These are phyloP conservation scores for Pammene aurita DNA, from an alignment of 2,888 invertebrate species.

Conservation along the genomic window DNA sequence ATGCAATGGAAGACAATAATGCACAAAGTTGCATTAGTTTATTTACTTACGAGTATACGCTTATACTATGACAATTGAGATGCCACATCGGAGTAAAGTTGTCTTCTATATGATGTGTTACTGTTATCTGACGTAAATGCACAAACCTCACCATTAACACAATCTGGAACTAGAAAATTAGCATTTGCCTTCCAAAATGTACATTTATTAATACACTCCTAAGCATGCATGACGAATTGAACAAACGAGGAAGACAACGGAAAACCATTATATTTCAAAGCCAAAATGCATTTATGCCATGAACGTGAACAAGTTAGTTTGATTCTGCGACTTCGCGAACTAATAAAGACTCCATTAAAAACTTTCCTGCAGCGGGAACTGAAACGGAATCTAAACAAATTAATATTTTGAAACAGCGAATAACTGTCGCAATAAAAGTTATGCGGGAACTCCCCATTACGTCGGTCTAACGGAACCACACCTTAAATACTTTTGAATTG, in stretches of 20 bases:
- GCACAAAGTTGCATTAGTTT: no score
- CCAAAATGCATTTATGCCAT: slow-evolving; percentile 12
- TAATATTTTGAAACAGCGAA: slow-evolving; percentile 32
- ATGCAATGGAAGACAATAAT: no score
- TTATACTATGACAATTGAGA: no score
- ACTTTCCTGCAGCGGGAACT: slow-evolving; percentile 11
- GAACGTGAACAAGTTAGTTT: slow-evolving; percentile 21
- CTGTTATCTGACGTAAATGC: no score
- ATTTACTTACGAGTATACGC: no score
- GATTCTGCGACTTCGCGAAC: slow-evolving; percentile 14
- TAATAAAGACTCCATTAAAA: slow-evolving; percentile 31
- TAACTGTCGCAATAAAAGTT: slow-evolving; percentile 31
- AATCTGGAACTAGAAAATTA: no score
- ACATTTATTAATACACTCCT: not conserved
- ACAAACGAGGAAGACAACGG: not conserved
- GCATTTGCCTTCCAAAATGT: not conserved
- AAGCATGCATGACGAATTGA: not conserved
- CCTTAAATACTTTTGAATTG: slow-evolving; percentile 9
- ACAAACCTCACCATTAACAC: no score
- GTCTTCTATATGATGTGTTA: no score
- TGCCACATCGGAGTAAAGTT: no score
- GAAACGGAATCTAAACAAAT: slow-evolving; percentile 35
- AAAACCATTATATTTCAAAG: slow-evolving; percentile 10
- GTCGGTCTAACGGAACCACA: not conserved
- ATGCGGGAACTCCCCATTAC: slow-evolving; percentile 11